Evolutionary conservation across 1,140 invertebrate species (phyloP).

Genomic region (Pemphigus obesinymphae): DNA sequence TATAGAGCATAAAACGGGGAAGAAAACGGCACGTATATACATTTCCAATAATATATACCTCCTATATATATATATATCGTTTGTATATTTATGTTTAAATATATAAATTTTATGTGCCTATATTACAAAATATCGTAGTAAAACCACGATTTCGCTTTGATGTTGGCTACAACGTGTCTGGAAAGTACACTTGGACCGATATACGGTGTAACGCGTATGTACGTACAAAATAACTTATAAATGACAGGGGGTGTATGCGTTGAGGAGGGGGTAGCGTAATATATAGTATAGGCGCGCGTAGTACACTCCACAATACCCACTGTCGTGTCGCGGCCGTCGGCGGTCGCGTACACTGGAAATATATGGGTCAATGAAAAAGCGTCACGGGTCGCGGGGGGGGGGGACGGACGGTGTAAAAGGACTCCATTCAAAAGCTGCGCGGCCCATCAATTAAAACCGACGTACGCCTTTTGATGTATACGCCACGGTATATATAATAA

Average conservation of each 20-base stretch:
- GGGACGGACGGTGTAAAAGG: neutral
- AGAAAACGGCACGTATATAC: neutral
- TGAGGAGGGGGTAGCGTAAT: neutral
- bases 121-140: neutral
- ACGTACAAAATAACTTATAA: no score
- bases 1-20: neutral
- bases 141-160: neutral
- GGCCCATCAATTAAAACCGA: constrained; percentile 26
- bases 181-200: neutral
- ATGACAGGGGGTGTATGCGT: neutral
- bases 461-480: neutral
- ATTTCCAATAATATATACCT: no score
- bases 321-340: no score
- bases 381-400: no score
- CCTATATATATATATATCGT: neutral
- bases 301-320: neutral
- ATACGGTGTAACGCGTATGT: neutral
- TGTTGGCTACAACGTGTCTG: neutral
- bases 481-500: neutral
- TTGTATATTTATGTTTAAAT: no score
- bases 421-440: constrained; percentile 27
- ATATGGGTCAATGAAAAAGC: constrained; percentile 29
- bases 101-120: no score
- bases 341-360: neutral
- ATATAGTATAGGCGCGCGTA: neutral